A percentile compares a stretch with the other conserved stretches of the same genome.
Evolutionary conservation across 2,113 vertebrate species (phyloP).

Genomic region (Chamaea fasciata): DNA sequence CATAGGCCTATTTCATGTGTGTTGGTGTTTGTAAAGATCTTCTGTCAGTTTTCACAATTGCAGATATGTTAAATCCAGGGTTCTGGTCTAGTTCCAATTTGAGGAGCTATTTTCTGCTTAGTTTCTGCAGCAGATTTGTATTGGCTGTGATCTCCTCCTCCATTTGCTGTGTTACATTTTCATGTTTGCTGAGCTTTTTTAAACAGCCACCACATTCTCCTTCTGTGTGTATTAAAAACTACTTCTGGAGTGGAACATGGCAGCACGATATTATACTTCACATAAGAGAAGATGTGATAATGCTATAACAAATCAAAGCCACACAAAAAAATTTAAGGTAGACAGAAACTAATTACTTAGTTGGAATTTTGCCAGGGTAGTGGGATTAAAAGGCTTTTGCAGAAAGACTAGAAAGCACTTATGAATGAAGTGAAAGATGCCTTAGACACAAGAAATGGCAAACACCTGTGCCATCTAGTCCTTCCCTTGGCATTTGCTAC

Average conservation of each 20-base stretch:
- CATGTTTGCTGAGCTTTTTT: slow-evolving; percentile 48
- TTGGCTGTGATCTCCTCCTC: slow-evolving; percentile 41
- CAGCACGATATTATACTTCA: slow-evolving; percentile 24
- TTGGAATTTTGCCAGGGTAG: slow-evolving; percentile 11
- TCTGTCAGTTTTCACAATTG: slow-evolving; percentile 30
- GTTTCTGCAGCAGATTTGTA: slow-evolving; percentile 56
- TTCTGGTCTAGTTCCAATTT: slow-evolving; percentile 36
- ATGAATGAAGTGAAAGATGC: background rate
- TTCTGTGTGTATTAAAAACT: slow-evolving; percentile 52
- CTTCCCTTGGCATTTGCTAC: background rate
- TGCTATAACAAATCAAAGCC: background rate
- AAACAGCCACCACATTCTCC: slow-evolving; percentile 44
- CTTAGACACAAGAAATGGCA: background rate
- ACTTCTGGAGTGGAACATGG: slow-evolving; percentile 37
- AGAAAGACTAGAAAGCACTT: background rate
- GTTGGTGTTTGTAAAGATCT: slow-evolving; percentile 35
- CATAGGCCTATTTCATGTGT: background rate
- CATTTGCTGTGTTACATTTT: slow-evolving; percentile 46
- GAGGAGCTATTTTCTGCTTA: slow-evolving; percentile 40
- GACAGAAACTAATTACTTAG: slow-evolving; percentile 12
- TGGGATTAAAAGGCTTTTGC: background rate
- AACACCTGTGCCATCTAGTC: background rate
- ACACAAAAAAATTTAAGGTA: slow-evolving; percentile 2
- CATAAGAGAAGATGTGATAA: background rate
- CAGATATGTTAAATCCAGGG: background rate